Evolutionary conservation across 2,888 invertebrate species (phyloP).

Genomic region (Papilio demoleus): DNA sequence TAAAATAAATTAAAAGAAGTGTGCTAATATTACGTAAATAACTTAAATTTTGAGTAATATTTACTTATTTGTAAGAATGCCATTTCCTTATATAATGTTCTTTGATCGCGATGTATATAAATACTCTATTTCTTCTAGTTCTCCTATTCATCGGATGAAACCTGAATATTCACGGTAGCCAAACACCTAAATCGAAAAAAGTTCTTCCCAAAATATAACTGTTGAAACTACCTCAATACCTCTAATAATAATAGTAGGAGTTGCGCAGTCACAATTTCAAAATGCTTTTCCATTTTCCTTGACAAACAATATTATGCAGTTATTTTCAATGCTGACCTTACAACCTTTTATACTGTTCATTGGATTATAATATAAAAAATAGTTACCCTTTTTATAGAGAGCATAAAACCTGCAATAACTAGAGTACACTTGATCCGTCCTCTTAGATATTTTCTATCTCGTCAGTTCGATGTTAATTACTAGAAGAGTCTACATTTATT

Average conservation of each 20-base stretch:
- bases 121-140: too few species aligned
- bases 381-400: background rate
- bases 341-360: background rate
- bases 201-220: background rate
- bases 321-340: background rate
- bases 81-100: too few species aligned
- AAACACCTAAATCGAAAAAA: too few species aligned
- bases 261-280: background rate
- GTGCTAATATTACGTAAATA: too few species aligned
- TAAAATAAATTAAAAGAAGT: too few species aligned
- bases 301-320: background rate
- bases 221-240: background rate
- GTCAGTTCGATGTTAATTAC: background rate
- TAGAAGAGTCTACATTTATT: background rate
- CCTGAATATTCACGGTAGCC: too few species aligned
- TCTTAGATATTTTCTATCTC: background rate
- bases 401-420: background rate
- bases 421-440: background rate
- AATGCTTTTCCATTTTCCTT: background rate
- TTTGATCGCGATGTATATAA: too few species aligned
- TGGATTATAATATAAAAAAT: background rate
- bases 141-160: too few species aligned
- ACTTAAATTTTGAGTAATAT: too few species aligned
- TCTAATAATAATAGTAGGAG: background rate
- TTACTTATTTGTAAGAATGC: too few species aligned